Evolutionary conservation across 2,888 invertebrate genomes (phyloP).

Genomic region (Acronicta leporina): DNA sequence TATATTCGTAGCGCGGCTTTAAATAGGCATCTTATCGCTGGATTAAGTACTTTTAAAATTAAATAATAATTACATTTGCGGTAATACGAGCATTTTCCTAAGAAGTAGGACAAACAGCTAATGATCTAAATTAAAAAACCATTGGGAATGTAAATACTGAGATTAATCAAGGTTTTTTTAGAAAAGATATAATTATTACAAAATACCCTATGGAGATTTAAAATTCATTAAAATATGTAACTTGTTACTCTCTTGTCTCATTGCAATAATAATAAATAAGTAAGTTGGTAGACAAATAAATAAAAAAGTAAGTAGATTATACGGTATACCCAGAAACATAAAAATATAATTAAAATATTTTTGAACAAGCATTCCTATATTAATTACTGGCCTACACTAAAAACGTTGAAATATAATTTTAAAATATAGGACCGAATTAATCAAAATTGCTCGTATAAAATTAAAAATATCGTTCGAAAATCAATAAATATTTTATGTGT

Average conservation of each 20-base stretch:
- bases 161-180: neutral
- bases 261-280: too few species aligned
- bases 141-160: neutral
- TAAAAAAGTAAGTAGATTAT: neutral
- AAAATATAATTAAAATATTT: constrained; percentile 31
- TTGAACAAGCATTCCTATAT: constrained; percentile 4
- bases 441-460: constrained; percentile 44
- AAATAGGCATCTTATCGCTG: constrained; percentile 36
- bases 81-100: constrained; percentile 17
- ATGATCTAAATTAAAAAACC: constrained; percentile 1
- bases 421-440: constrained; percentile 46
- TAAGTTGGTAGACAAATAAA: too few species aligned
- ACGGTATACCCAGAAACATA: constrained; percentile 10
- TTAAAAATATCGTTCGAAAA: constrained; percentile 50
- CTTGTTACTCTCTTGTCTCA: too few species aligned
- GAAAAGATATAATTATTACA: neutral
- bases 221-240: too few species aligned
- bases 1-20: constrained; percentile 17
- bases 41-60: constrained; percentile 46
- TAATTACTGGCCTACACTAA: constrained; percentile 10
- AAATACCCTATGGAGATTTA: too few species aligned
- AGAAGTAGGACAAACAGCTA: constrained; percentile 20
- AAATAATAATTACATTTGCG: constrained; percentile 33
- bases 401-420: constrained; percentile 29
- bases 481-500: constrained; percentile 61